These are phyloP conservation scores for Elymnias hypermnestra DNA, from an alignment of 1,140 invertebrate species.

Conservation along the genomic window DNA sequence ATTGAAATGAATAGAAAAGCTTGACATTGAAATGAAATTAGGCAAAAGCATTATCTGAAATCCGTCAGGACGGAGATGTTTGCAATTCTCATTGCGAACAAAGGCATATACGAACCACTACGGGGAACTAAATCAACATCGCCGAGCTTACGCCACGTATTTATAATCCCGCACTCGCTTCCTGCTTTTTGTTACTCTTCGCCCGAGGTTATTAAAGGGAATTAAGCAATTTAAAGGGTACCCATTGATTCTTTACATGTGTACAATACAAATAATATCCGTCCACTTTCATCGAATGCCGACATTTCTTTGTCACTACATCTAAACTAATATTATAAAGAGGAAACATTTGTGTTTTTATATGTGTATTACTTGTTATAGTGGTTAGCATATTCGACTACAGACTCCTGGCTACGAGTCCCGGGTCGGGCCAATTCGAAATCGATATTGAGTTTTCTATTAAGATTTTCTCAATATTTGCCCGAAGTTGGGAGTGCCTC, in stretches of 20 bases:
- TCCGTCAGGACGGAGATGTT: constrained; percentile 31
- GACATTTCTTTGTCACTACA: not conserved
- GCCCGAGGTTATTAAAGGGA: constrained; percentile 44
- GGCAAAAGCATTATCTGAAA: constrained; percentile 27
- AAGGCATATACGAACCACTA: constrained; percentile 33
- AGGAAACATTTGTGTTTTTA: no score
- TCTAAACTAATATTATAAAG: no score
- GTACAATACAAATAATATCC: not conserved
- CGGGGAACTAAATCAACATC: constrained; percentile 64
- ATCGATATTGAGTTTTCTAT: no score
- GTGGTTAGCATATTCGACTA: no score
- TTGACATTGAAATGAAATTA: constrained; percentile 31
- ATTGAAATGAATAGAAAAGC: constrained; percentile 12
- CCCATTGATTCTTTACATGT: constrained; percentile 6
- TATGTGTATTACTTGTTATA: no score
- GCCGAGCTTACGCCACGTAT: constrained; percentile 52
- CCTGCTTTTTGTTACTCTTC: constrained; percentile 59
- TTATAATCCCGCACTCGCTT: constrained; percentile 61
- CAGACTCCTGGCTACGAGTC: no score
- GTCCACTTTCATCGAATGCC: not conserved
- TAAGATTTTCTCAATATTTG: no score
- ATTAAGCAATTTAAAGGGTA: constrained; percentile 33
- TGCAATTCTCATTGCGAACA: constrained; percentile 50
- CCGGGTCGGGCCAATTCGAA: no score
- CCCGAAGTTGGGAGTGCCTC: no score